These are phyloP conservation scores for Amphiprion percula DNA, from an alignment of 2,113 vertebrate species.

Conservation along the genomic window DNA sequence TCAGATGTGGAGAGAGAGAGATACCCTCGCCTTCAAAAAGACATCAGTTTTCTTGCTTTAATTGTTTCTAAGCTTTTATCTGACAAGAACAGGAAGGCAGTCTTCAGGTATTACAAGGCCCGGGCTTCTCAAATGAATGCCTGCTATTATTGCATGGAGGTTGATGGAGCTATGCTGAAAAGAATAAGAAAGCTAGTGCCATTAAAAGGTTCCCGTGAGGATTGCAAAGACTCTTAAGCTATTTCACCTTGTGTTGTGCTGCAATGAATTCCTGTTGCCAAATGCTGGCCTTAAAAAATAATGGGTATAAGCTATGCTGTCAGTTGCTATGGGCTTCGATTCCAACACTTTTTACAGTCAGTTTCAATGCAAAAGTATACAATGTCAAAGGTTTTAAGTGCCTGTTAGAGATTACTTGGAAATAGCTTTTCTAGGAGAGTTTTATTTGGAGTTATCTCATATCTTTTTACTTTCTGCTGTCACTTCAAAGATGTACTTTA, in stretches of 20 bases:
- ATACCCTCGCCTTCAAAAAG: background rate
- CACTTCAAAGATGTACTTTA: too few relatives aligned
- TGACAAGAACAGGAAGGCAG: conserved; percentile 19
- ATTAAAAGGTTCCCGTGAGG: conserved; percentile 23
- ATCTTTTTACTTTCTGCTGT: too few relatives aligned
- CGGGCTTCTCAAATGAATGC: conserved; percentile 5
- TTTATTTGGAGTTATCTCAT: too few relatives aligned
- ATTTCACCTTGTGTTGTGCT: conserved; percentile 20
- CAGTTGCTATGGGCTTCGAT: background rate
- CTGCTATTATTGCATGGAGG: conserved; percentile 10
- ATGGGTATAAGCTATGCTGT: background rate
- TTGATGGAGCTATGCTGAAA: background rate
- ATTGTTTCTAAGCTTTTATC: conserved; percentile 12
- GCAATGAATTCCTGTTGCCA: background rate
- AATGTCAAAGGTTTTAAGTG: too few relatives aligned
- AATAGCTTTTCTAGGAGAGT: too few relatives aligned
- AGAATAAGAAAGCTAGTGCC: conserved; percentile 19
- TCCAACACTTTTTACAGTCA: background rate
- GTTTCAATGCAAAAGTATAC: too few relatives aligned
- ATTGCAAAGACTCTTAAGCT: background rate
- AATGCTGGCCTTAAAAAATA: too few relatives aligned
- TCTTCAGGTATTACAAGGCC: conserved; percentile 7
- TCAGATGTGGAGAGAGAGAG: conserved; percentile 7
- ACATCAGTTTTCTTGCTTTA: conserved; percentile 5
- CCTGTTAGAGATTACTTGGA: too few relatives aligned